These are phyloP conservation scores for Cephus pulcher DNA, from an alignment of 2,888 invertebrate species.

Conservation along the genomic window DNA sequence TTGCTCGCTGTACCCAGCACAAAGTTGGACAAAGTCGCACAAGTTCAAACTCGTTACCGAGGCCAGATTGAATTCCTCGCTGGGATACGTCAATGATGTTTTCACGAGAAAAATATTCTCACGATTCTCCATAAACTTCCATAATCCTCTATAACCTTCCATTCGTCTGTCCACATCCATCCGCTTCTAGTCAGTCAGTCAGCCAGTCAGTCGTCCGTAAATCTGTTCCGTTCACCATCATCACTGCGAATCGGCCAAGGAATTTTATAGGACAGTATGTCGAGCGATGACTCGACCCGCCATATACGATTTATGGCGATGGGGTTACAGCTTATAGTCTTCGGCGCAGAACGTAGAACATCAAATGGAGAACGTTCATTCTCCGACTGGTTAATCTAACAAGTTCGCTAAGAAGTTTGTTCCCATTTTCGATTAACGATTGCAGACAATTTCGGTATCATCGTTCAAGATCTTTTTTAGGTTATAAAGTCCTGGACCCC, in stretches of 20 bases:
- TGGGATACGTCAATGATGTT: not conserved
- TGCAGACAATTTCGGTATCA: constrained; percentile 8
- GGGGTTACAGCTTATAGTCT: constrained; percentile 24
- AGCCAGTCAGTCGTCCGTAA: not conserved
- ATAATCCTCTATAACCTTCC: not conserved
- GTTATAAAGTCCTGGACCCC: not conserved
- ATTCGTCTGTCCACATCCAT: not conserved
- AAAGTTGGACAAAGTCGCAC: not conserved
- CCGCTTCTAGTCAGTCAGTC: not conserved
- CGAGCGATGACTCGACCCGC: constrained; percentile 35
- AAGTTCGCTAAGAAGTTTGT: constrained; percentile 19
- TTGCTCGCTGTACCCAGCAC: not conserved
- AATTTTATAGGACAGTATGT: constrained; percentile 38
- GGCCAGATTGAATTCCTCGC: not conserved
- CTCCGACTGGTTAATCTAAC: not conserved
- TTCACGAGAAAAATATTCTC: not conserved
- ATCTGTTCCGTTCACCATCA: not conserved
- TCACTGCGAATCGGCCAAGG: not conserved
- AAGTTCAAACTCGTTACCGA: not conserved
- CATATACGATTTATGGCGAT: constrained; percentile 39
- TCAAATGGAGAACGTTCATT: not conserved
- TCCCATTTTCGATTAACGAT: constrained; percentile 36
- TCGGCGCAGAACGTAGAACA: not conserved
- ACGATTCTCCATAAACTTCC: not conserved
- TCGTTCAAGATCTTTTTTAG: not conserved